phyloP scores from a whole-genome alignment of 2,888 invertebrate genomes.

The Resseliella maxima region DNA sequence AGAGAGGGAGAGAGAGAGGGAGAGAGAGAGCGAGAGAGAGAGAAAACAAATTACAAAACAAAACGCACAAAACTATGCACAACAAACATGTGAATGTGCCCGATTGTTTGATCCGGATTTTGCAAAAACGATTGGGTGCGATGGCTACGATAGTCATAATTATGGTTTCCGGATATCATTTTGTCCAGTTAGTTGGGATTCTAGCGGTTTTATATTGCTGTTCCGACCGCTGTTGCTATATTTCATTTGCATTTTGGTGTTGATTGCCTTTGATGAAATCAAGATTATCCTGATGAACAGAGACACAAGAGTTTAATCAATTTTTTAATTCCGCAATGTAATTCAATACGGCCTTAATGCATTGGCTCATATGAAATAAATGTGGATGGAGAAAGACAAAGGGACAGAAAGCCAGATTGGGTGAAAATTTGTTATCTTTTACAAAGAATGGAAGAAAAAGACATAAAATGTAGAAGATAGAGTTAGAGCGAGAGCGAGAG shows the following conservation, averaged over 20 bases:
- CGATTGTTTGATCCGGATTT: neutral
- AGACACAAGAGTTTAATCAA: neutral
- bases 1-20: too few species aligned
- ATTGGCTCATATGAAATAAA: too few species aligned
- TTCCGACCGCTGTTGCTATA: neutral
- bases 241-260: neutral
- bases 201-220: conserved; percentile 29
- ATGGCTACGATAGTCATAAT: neutral
- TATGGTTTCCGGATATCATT: conserved; percentile 46
- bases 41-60: neutral
- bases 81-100: neutral
- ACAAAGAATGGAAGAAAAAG: too few species aligned
- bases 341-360: neutral
- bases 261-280: neutral
- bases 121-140: neutral
- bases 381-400: too few species aligned
- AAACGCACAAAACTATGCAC: neutral
- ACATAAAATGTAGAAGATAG: too few species aligned
- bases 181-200: conserved; percentile 10
- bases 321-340: neutral
- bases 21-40: too few species aligned
- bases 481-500: too few species aligned
- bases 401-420: too few species aligned
- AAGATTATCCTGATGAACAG: conserved; percentile 15
- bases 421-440: too few species aligned